Conservation (phyloP, 2,888 invertebrate species). For the Pteria penguin region DNA sequence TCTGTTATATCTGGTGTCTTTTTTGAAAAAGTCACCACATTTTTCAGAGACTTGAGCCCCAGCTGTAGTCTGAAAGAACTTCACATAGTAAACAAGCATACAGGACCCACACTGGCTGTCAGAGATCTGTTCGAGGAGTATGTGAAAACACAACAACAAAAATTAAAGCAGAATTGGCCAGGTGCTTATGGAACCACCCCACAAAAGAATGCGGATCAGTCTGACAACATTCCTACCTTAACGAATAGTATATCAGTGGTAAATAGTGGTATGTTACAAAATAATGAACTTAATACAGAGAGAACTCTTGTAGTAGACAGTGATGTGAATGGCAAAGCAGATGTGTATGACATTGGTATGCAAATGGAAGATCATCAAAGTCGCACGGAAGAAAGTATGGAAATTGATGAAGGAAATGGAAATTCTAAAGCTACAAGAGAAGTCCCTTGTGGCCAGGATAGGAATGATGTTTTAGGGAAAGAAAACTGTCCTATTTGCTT, state of each 20-base stretch:
- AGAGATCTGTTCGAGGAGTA: constrained; percentile 1
- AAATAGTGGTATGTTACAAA: too few species aligned
- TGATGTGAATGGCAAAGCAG: background rate
- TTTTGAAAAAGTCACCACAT: background rate
- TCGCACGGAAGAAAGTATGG: background rate
- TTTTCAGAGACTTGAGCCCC: background rate
- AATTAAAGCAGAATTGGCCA: background rate
- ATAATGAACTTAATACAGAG: too few species aligned
- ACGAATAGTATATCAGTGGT: background rate
- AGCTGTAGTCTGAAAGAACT: background rate
- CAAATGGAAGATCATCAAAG: background rate
- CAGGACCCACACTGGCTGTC: constrained; percentile 3
- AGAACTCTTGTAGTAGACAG: background rate
- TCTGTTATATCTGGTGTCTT: background rate
- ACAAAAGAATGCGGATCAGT: too few species aligned
- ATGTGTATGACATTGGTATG: background rate
- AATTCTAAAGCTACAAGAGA: background rate
- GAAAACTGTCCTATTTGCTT: constrained; percentile 50
- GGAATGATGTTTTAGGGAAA: background rate
- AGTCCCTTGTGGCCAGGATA: background rate
- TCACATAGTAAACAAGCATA: constrained; percentile 2
- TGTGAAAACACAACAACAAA: background rate
- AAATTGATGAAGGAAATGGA: constrained; percentile 19
- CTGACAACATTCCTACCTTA: background rate
- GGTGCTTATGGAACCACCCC: background rate